A percentile compares a stretch with the other conserved stretches of the same genome.
These are phyloP conservation scores for Drosophila albomicans DNA, from an alignment of 1,140 invertebrate species.

Conservation along the genomic window DNA sequence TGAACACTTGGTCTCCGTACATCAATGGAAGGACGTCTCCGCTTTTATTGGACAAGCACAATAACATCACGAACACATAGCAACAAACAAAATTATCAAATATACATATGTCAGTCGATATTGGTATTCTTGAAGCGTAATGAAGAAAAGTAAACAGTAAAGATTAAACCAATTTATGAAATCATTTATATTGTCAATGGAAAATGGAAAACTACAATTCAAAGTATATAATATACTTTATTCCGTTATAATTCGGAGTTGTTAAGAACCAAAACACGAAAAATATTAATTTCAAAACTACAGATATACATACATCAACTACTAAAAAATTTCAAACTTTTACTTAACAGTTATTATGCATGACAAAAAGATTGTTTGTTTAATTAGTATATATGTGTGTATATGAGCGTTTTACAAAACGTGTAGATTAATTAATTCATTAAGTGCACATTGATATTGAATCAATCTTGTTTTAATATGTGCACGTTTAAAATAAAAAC, in stretches of 20 bases:
- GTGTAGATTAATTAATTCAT: too few species aligned
- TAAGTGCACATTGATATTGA: too few species aligned
- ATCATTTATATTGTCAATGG: conserved; percentile 25
- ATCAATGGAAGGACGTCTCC: conserved; percentile 94
- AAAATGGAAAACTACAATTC: conserved; percentile 41
- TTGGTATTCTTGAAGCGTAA: neutral
- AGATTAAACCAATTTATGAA: conserved; percentile 9
- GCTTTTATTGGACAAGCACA: conserved; percentile 85
- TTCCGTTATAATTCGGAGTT: conserved; percentile 11
- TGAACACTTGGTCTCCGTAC: conserved; percentile 93
- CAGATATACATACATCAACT: conserved; percentile 1
- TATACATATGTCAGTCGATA: neutral
- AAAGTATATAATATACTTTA: conserved; percentile 45
- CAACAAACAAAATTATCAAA: conserved; percentile 22
- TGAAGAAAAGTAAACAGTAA: neutral
- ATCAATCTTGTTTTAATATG: too few species aligned
- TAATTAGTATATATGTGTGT: too few species aligned
- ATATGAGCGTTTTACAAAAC: too few species aligned
- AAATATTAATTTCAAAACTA: conserved; percentile 22
- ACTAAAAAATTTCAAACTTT: too few species aligned
- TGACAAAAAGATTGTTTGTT: too few species aligned
- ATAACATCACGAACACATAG: conserved; percentile 34
- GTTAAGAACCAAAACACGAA: conserved; percentile 28
- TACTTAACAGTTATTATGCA: too few species aligned
- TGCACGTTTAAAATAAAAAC: too few species aligned